Evolutionary conservation across 1,140 invertebrate genomes (phyloP).

Genomic region (Drosophila yakuba): DNA sequence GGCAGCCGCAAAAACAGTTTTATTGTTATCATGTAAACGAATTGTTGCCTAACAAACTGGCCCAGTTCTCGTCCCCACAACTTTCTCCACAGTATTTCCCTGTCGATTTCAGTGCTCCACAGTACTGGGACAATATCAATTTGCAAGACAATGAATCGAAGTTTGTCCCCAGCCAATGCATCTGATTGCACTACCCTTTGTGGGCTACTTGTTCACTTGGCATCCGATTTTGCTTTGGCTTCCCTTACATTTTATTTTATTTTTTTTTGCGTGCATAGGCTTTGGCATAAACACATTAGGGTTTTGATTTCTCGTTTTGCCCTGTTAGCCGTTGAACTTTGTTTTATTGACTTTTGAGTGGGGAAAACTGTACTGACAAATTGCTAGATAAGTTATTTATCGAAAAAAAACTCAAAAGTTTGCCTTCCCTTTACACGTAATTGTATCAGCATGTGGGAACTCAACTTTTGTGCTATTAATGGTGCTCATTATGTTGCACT

Average conservation of each 20-base stretch:
- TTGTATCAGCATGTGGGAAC: conserved; percentile 41
- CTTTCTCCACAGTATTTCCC: conserved; percentile 4
- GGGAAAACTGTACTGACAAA: conserved; percentile 68
- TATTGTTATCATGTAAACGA: conserved; percentile 65
- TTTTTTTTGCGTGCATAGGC: conserved; percentile 3
- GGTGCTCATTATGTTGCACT: conserved; percentile 56
- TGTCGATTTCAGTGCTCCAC: conserved; percentile 6
- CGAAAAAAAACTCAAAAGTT: conserved; percentile 26
- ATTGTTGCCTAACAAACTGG: conserved; percentile 51
- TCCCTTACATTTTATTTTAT: conserved; percentile 1
- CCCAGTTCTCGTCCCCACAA: conserved; percentile 10
- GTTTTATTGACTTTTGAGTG: conserved; percentile 66
- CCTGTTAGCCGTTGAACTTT: conserved; percentile 48
- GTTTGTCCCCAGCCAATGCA: conserved; percentile 59
- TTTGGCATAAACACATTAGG: conserved; percentile 61
- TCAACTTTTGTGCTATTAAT: conserved; percentile 54
- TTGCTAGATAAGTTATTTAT: conserved; percentile 53
- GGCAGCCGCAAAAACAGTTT: conserved; percentile 32
- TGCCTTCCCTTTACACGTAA: conserved; percentile 19
- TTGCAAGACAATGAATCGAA: conserved; percentile 68
- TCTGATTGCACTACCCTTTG: conserved; percentile 74
- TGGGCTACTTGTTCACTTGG: conserved; percentile 58
- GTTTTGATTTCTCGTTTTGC: conserved; percentile 35
- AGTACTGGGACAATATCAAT: conserved; percentile 64
- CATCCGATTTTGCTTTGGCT: conserved; percentile 24